Percentiles rank a stretch among this genome's conserved stretches.
phyloP scores from a whole-genome alignment of 1,140 invertebrate species.

The Andricus grossulariae region DNA sequence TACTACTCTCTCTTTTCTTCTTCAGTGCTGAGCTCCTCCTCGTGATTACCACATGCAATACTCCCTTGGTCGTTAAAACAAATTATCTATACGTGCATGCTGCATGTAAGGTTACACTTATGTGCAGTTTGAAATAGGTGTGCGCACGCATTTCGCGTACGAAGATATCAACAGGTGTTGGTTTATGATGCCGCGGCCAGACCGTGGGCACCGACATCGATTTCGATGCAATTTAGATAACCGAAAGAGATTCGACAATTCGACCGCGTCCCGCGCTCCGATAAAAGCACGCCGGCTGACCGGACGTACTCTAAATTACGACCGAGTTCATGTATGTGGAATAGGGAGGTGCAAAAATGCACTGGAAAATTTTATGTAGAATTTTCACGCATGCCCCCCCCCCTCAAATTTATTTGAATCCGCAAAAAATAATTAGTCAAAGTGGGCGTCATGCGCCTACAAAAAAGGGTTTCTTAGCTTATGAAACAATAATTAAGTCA shows the following conservation, averaged over 20 bases:
- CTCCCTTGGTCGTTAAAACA: background rate
- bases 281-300: conserved; percentile 42
- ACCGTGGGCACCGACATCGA: conserved; percentile 72
- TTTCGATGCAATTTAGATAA: conserved; percentile 76
- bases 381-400: too few relatives aligned
- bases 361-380: too few relatives aligned
- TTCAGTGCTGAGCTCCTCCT: background rate
- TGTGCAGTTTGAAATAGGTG: background rate
- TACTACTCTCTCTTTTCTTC: background rate
- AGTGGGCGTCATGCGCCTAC: too few relatives aligned
- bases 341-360: too few relatives aligned
- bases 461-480: too few relatives aligned
- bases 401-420: too few relatives aligned
- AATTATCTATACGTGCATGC: conserved; percentile 2
- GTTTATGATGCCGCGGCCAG: conserved; percentile 68
- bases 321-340: background rate
- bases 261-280: conserved; percentile 47
- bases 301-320: background rate
- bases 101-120: conserved; percentile 4
- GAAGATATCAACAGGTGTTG: conserved; percentile 68
- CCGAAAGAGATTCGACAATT: conserved; percentile 69
- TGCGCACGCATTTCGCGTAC: conserved; percentile 29
- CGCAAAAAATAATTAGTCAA: too few relatives aligned
- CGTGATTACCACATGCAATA: background rate
- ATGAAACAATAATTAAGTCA: too few relatives aligned